Evolutionary conservation across 1,140 invertebrate species (phyloP), one percentile per base, ranked within the genome.

Genomic region (Parapsyche elsis): DNA sequence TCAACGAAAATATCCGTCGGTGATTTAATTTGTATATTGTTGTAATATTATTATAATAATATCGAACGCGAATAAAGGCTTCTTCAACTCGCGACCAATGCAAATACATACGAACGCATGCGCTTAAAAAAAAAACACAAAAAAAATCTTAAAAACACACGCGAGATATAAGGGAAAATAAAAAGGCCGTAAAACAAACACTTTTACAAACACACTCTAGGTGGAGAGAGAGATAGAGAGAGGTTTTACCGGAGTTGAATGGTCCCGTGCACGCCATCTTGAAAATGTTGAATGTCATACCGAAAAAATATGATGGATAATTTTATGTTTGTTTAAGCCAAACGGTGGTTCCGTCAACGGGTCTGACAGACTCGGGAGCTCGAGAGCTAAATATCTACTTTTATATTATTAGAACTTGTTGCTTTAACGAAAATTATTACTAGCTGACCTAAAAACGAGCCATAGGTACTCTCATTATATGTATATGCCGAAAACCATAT

Each of bases 241-340:
- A 57, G 76, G 71, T 81, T 75, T 81, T 76, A 78, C 78, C 78
- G 78, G 30, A 44, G 61, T 45, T 79, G 71, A 75, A 81, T 76
- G 74, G 71, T 75, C 45, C 30, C 30, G 81, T 46, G 75, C 45
- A 77, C 78, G 81, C 81, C 81, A 82, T 82, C 81, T 82, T 82
- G 81, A 82, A 82, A 76, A 71, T 71, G 77, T 79, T 71, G 77
- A 71, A 71, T 71, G 77, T 71, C 77, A 71, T 30, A 67, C 12
- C 23, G 16, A 44, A 24, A 67, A 53, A 71, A 80, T 71, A 57
- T 45, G 49, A 30, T 71, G 76, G 80, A 81, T 81, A 81, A 79
- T 78, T 79, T 64, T 53, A 59, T 79, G 59, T 81, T 81, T 81
- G 80, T 57, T 71, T 53, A 73, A 38, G 26, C 2, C 16, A 26